Conservation (phyloP, 2,113 vertebrate species). For the Parus major region DNA sequence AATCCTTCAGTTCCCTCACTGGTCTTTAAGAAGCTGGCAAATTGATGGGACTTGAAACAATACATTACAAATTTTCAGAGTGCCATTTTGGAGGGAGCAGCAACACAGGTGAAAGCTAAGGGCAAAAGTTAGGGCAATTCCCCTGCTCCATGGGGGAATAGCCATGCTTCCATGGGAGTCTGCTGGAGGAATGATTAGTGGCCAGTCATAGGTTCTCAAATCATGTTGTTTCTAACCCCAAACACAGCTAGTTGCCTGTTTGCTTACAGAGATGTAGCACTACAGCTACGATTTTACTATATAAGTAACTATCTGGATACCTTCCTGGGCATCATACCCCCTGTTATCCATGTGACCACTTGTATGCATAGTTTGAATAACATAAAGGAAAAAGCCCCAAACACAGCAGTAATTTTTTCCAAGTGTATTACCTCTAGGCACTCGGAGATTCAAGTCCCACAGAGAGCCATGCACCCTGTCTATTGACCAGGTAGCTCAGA, state of each 20-base stretch:
- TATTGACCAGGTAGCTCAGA: background rate
- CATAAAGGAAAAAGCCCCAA: background rate
- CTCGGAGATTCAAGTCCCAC: background rate
- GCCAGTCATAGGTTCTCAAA: background rate
- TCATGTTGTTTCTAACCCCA: background rate
- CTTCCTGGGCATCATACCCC: background rate
- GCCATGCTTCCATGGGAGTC: background rate
- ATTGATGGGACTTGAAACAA: background rate
- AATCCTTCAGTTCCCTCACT: background rate
- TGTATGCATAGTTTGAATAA: background rate
- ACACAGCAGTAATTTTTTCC: background rate
- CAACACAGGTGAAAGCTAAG: background rate
- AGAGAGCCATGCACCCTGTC: background rate
- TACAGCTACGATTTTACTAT: background rate
- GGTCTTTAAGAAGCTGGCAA: background rate
- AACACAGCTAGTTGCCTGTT: background rate
- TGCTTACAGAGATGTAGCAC: background rate
- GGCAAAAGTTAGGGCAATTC: background rate
- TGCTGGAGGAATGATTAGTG: background rate
- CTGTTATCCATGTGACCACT: background rate
- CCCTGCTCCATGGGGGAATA: background rate
- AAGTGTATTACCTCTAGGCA: background rate
- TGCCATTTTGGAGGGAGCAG: rapidly evolving
- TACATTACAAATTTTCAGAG: background rate
- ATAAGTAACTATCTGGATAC: background rate